A percentile compares a stretch with the other conserved stretches of the same genome.
Conservation (phyloP, 1,140 invertebrate genomes). For the Halesus radiatus region DNA sequence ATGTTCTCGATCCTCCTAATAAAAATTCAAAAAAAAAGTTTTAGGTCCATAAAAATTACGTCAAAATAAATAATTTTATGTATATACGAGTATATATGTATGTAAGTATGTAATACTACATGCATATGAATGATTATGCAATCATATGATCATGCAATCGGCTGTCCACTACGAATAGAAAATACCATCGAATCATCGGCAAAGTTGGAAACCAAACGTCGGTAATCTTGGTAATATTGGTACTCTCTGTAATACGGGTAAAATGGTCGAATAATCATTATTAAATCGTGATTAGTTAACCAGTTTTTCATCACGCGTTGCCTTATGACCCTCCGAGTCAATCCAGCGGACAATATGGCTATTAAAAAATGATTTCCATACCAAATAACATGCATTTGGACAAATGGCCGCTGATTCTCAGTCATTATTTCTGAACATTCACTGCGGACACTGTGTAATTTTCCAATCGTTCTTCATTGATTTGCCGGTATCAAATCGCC, state of each 20-base stretch:
- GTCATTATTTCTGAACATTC: neutral
- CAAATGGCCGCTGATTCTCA: constrained; percentile 5
- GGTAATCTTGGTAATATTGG: too few relatives aligned
- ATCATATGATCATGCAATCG: neutral
- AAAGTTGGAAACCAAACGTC: too few relatives aligned
- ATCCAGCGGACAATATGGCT: neutral
- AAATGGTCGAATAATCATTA: constrained; percentile 7
- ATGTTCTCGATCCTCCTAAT: too few relatives aligned
- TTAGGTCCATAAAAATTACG: too few relatives aligned
- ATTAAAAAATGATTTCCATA: constrained; percentile 14
- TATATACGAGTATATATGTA: too few relatives aligned
- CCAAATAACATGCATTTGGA: constrained; percentile 15
- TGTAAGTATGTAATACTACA: too few relatives aligned
- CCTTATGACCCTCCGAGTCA: neutral
- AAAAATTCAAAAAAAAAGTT: too few relatives aligned
- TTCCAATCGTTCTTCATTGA: constrained; percentile 16
- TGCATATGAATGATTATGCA: too few relatives aligned
- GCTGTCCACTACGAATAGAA: neutral
- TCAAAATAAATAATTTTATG: too few relatives aligned
- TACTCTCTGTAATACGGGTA: neutral
- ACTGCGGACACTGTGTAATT: neutral
- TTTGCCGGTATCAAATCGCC: neutral
- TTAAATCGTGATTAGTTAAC: constrained; percentile 27
- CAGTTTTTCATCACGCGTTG: constrained; percentile 16
- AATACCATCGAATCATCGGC: constrained; percentile 20